These are phyloP conservation scores for Chorisops tibialis DNA, from an alignment of 2,888 invertebrate genomes.

Conservation along the genomic window DNA sequence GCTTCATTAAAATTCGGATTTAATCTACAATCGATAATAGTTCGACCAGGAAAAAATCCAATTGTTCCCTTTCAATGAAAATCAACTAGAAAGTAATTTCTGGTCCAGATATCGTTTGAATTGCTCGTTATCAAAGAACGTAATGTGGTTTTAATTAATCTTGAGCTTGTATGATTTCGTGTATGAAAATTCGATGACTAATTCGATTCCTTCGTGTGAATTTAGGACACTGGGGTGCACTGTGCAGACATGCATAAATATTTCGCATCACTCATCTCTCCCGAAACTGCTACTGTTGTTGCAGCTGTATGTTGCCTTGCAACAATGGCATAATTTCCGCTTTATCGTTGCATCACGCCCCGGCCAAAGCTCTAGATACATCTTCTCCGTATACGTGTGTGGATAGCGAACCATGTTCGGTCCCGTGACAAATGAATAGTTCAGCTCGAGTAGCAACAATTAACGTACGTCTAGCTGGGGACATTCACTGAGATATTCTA, in stretches of 20 bases:
- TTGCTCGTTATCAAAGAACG: too few relatives aligned
- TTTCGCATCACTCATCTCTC: conserved; percentile 11
- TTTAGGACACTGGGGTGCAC: neutral
- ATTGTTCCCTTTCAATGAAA: too few relatives aligned
- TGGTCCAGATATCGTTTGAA: too few relatives aligned
- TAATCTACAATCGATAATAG: too few relatives aligned
- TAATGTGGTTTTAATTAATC: neutral
- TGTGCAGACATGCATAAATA: neutral
- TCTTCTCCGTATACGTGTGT: neutral
- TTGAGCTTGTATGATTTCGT: neutral
- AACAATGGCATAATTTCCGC: neutral
- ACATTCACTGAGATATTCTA: conserved; percentile 17
- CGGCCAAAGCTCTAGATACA: neutral
- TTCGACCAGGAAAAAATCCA: too few relatives aligned
- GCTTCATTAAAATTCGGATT: too few relatives aligned
- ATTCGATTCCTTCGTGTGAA: neutral
- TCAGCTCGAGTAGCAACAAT: conserved; percentile 13
- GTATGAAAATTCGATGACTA: neutral
- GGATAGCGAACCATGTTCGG: neutral
- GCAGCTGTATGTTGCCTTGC: too few relatives aligned
- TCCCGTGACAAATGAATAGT: conserved; percentile 21
- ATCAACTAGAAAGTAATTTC: too few relatives aligned
- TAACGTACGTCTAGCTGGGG: conserved; percentile 15
- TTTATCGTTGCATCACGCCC: neutral
- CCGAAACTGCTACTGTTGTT: neutral